Conservation (phyloP, 2,113 vertebrate genomes). For the Hydropotes inermis region DNA sequence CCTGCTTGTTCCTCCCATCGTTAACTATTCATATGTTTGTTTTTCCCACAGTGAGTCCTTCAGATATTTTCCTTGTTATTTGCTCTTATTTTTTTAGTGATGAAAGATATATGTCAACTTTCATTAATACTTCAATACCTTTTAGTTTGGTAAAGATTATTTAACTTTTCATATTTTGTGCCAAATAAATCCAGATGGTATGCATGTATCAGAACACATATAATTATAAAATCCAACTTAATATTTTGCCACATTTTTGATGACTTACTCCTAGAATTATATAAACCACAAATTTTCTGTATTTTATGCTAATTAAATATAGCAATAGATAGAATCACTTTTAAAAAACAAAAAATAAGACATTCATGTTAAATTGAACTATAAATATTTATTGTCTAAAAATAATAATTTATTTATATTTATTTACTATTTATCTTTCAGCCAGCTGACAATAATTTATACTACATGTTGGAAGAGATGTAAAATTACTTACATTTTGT, state of each 20-base stretch:
- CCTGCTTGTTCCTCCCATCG: background rate
- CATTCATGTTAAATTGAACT: background rate
- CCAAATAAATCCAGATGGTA: slow-evolving; percentile 11
- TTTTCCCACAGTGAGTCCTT: background rate
- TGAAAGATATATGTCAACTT: background rate
- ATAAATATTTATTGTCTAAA: background rate
- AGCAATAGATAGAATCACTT: background rate
- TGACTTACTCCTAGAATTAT: background rate
- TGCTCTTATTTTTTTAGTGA: background rate
- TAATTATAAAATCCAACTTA: slow-evolving; percentile 16
- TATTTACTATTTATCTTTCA: background rate
- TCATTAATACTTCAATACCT: slow-evolving; percentile 18
- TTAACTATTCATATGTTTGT: slow-evolving; percentile 10
- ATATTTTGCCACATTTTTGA: slow-evolving; percentile 38
- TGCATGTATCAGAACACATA: background rate
- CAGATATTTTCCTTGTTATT: background rate
- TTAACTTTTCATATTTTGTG: background rate
- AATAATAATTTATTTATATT: background rate
- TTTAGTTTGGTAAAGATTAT: background rate
- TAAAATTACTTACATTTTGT: background rate
- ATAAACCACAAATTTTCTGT: background rate
- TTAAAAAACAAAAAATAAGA: background rate
- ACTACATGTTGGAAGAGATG: background rate
- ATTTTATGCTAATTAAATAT: background rate
- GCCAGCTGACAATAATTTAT: background rate